Evolutionary conservation across 2,888 invertebrate genomes (phyloP).

Genomic region (Eupithecia subfuscata): DNA sequence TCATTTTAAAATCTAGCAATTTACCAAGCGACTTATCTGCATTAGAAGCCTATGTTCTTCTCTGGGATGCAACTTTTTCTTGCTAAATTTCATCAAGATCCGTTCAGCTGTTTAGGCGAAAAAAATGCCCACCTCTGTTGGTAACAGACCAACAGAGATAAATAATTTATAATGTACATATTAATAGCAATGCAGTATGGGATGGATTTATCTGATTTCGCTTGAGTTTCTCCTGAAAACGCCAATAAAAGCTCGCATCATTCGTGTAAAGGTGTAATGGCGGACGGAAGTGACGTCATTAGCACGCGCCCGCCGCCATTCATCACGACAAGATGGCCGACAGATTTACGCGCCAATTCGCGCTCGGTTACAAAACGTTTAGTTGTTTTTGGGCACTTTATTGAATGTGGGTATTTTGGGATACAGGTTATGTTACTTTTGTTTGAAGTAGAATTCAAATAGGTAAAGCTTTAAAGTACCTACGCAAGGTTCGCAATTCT

Average conservation of each 20-base stretch:
- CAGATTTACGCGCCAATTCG: constrained; percentile 64
- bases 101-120: neutral
- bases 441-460: neutral
- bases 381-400: constrained; percentile 35
- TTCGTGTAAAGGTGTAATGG: constrained; percentile 52
- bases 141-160: too few species aligned
- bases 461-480: neutral
- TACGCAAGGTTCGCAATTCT: neutral
- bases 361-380: constrained; percentile 49
- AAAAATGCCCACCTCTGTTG: too few species aligned
- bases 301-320: constrained; percentile 56
- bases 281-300: constrained; percentile 61
- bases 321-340: constrained; percentile 67
- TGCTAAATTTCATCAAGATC: neutral
- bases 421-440: neutral
- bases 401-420: constrained; percentile 21
- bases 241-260: constrained; percentile 37
- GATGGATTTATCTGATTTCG: too few species aligned
- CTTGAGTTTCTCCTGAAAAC: constrained; percentile 24
- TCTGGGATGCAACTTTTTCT: neutral
- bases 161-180: too few species aligned
- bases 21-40: neutral
- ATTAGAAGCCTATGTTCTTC: neutral
- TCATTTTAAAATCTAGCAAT: too few species aligned
- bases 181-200: too few species aligned